Percentiles rank a stretch among this genome's conserved stretches.
Conservation (phyloP, 2,888 invertebrate species). For the Perizoma flavofasciatum region DNA sequence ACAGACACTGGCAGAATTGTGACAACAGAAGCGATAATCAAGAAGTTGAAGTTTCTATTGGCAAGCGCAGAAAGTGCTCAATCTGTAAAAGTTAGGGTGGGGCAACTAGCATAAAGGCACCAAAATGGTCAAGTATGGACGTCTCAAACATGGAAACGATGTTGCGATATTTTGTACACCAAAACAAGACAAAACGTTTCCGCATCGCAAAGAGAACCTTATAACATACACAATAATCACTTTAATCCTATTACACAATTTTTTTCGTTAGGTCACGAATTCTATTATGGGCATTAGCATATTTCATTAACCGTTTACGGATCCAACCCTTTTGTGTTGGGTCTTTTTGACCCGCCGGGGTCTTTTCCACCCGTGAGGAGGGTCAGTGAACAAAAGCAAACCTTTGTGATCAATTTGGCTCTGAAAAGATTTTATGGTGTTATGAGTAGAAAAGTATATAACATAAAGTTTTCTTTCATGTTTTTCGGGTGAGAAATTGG, state of each 20-base stretch:
- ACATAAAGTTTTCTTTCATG: conserved; percentile 31
- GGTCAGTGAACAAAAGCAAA: conserved; percentile 30
- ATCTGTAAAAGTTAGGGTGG: too few relatives aligned
- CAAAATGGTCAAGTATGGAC: too few relatives aligned
- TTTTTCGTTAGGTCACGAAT: conserved; percentile 42
- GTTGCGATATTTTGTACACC: too few relatives aligned
- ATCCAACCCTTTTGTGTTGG: conserved; percentile 28
- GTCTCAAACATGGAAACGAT: too few relatives aligned
- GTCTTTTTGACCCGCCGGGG: conserved; percentile 29
- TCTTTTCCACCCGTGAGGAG: conserved; percentile 27
- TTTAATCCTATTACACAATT: conserved; percentile 22
- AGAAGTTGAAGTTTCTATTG: too few relatives aligned
- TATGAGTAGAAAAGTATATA: conserved; percentile 24
- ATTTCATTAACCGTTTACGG: conserved; percentile 42
- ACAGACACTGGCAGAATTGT: too few relatives aligned
- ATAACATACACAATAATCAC: conserved; percentile 19
- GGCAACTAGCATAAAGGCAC: too few relatives aligned
- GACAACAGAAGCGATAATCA: too few relatives aligned
- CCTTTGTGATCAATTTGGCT: conserved; percentile 29
- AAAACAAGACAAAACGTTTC: too few relatives aligned
- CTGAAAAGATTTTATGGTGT: conserved; percentile 32
- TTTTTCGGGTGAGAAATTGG: conserved; percentile 24
- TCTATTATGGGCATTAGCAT: conserved; percentile 43
- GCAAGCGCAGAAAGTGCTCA: too few relatives aligned
- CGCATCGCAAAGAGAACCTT: conserved; percentile 14